A percentile compares a stretch with the other conserved stretches of the same genome.
Evolutionary conservation across 2,797 vertebrate species (phyloP).

Genomic region (Sardinella longiceps): DNA sequence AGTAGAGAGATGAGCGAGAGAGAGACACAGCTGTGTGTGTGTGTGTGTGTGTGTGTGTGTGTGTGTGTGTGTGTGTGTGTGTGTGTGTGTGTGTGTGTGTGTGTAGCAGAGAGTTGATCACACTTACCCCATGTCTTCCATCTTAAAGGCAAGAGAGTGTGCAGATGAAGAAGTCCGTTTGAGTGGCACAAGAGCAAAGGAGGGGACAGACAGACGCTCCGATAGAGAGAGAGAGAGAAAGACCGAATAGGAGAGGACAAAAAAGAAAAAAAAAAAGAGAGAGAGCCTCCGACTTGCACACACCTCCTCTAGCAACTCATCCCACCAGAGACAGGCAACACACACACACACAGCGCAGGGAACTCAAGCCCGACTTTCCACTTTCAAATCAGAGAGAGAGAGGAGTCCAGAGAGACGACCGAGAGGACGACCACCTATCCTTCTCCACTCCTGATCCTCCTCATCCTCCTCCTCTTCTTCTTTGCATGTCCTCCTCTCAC

Average conservation of each 20-base stretch:
- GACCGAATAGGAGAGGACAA: constrained; percentile 38
- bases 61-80: constrained; percentile 34
- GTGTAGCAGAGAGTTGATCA: constrained; percentile 44
- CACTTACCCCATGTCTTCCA: constrained; percentile 83
- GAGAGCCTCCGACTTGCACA: constrained; percentile 31
- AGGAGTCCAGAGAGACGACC: constrained; percentile 57
- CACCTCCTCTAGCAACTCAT: background rate
- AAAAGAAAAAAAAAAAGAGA: constrained; percentile 63
- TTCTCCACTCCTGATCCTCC: constrained; percentile 47
- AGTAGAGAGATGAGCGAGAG: constrained; percentile 41
- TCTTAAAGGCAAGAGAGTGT: constrained; percentile 41
- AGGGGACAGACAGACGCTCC: background rate
- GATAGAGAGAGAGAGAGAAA: background rate
- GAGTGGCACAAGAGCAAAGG: background rate
- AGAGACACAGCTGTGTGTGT: constrained; percentile 48
- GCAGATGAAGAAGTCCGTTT: background rate
- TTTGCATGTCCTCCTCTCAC: constrained; percentile 61
- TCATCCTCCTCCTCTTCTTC: constrained; percentile 56
- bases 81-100: constrained; percentile 15
- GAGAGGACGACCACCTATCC: constrained; percentile 58
- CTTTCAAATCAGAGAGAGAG: constrained; percentile 47
- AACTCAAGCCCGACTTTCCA: constrained; percentile 60
- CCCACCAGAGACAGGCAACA: constrained; percentile 72
- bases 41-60: constrained; percentile 12
- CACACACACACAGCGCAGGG: constrained; percentile 70